A percentile compares a stretch with the other conserved stretches of the same genome.
Evolutionary conservation across 2,888 invertebrate species (phyloP).

Genomic region (Hetaerina titia): DNA sequence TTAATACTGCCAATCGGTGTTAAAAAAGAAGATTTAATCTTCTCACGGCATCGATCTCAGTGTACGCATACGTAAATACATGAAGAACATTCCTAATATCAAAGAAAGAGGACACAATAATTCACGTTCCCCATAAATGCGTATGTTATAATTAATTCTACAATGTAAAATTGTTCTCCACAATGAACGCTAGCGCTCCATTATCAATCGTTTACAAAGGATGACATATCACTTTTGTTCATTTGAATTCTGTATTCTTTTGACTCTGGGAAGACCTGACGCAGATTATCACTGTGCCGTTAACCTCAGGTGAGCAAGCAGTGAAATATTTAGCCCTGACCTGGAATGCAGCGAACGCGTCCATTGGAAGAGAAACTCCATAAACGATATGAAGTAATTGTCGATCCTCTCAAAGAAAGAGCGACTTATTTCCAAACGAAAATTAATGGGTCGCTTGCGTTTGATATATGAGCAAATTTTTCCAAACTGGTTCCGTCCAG

Average conservation of each 20-base stretch:
- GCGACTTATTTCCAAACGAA: background rate
- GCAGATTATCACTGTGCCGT: background rate
- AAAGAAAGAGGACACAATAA: no score
- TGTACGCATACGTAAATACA: no score
- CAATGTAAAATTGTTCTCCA: no score
- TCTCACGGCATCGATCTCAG: no score
- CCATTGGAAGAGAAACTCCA: background rate
- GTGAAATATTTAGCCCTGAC: constrained; percentile 21
- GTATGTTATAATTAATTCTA: no score
- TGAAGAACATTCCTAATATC: no score
- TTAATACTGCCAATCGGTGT: no score
- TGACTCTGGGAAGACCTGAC: background rate
- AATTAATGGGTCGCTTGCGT: constrained; percentile 12
- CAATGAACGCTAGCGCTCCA: no score
- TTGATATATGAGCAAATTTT: constrained; percentile 9
- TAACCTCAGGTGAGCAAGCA: background rate
- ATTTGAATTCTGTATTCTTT: background rate
- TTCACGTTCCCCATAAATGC: no score
- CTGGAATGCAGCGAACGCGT: constrained; percentile 12
- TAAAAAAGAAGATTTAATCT: no score
- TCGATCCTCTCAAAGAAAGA: background rate
- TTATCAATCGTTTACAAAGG: background rate
- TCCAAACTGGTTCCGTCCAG: background rate
- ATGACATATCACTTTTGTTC: background rate
- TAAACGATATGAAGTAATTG: constrained; percentile 32